Evolutionary conservation across 2,113 vertebrate species (phyloP), one percentile per base, ranked within the genome.

Genomic region (Procavia capensis): DNA sequence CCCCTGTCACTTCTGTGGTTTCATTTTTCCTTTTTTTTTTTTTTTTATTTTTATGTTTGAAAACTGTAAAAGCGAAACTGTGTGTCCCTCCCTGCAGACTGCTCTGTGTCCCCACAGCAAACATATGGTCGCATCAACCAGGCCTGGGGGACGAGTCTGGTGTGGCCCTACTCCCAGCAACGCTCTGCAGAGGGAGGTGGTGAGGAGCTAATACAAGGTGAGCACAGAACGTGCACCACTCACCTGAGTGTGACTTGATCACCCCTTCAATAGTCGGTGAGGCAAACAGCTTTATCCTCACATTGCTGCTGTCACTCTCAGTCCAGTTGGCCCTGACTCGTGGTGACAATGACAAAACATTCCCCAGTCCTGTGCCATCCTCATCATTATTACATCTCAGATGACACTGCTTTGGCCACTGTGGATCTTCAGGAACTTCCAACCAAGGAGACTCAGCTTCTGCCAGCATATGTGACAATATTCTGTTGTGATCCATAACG

Each of bases 11-110:
- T 80, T 72, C 27, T 88, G 24, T 27, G 88, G 59, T 87, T 97
- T 95, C 59, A 2, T 66, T 90, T 94, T 95, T 72, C 64, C 57
- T 88, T 72, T 90, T 43, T 39, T 31, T 29, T 14, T 91, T n/a
- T n/a, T n/a, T n/a, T 90, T 88, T 90, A 84, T 91, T 61, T 86
- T 74, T 90, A 91, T 88, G 6, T 75, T 95, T 43, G 43, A 80
- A 87, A 94, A 88, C 80, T 34, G 34, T 72, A 47, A 90, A 95
- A 94, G 36, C 1, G 31, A 96, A 96, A 90, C 85, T 3, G 0
- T 64, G 82, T 39, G 8, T 64, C 50, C 17, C 61, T 34, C 83
- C 75, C 25, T 9, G 10, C 3, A 20, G 43, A 75, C 50, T 6
- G 29, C 24, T 75, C 39, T 61, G 39, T 61, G 39, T 89, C 83